Conservation (phyloP, 2,888 invertebrate genomes). For the Oxyteleia sp. region DNA sequence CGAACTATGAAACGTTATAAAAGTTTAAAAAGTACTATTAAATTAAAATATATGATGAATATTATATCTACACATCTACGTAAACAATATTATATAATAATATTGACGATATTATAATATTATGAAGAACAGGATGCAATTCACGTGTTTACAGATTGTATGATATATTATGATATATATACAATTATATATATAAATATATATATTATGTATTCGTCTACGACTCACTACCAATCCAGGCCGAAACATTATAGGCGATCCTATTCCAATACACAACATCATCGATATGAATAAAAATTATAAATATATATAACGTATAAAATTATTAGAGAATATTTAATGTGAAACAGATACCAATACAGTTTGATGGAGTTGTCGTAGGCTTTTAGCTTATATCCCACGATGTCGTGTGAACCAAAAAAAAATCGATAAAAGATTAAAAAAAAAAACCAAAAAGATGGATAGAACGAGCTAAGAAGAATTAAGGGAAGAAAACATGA, state of each 20-base stretch:
- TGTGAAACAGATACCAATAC: conserved; percentile 73
- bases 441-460: no score
- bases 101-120: conserved; percentile 73
- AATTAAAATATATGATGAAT: conserved; percentile 84
- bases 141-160: conserved; percentile 74
- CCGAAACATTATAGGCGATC: conserved; percentile 73
- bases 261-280: conserved; percentile 71
- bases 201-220: conserved; percentile 72
- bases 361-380: conserved; percentile 75
- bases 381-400: conserved; percentile 73
- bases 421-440: no score
- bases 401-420: conserved; percentile 62
- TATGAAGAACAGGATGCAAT: conserved; percentile 66
- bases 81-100: conserved; percentile 74
- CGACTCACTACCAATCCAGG: conserved; percentile 74
- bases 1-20: conserved; percentile 87
- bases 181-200: conserved; percentile 67
- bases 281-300: conserved; percentile 68
- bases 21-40: conserved; percentile 87
- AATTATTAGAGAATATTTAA: conserved; percentile 73
- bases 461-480: conserved; percentile 23
- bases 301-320: conserved; percentile 71
- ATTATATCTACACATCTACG: conserved; percentile 77
- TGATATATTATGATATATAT: conserved; percentile 73
- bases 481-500: conserved; percentile 2